These are phyloP conservation scores for Brachyalestes nurse DNA, from an alignment of 2,797 vertebrate species.

Conservation along the genomic window DNA sequence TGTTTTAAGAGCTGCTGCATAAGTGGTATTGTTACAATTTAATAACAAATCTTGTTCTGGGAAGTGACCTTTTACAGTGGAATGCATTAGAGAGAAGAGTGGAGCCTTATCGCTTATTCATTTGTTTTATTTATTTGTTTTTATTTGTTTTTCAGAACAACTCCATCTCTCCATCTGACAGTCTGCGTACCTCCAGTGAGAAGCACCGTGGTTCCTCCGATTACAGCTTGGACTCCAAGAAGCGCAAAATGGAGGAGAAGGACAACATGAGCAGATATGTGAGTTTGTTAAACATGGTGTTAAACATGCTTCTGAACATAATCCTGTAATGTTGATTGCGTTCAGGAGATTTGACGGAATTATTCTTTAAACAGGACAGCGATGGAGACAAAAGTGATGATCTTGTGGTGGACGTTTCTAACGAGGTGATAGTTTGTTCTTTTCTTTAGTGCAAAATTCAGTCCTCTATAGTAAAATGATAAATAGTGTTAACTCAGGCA, in stretches of 20 bases:
- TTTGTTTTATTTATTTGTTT: slow-evolving; percentile 32
- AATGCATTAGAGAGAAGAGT: slow-evolving; percentile 53
- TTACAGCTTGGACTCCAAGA: slow-evolving; percentile 92
- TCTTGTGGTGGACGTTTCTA: slow-evolving; percentile 97
- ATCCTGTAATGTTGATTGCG: not conserved
- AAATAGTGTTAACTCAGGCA: not conserved
- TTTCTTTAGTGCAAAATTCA: not conserved
- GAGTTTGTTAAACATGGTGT: slow-evolving; percentile 63
- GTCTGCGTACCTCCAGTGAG: slow-evolving; percentile 88
- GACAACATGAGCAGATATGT: slow-evolving; percentile 96
- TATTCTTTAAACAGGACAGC: slow-evolving; percentile 85
- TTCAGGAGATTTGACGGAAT: not conserved
- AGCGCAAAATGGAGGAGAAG: slow-evolving; percentile 94
- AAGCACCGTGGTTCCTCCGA: slow-evolving; percentile 93
- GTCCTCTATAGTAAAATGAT: not conserved
- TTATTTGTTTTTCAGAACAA: slow-evolving; percentile 82
- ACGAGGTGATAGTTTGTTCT: slow-evolving; percentile 83
- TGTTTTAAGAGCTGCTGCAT: not conserved
- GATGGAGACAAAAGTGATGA: slow-evolving; percentile 98
- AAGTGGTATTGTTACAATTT: not conserved
- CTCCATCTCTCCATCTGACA: slow-evolving; percentile 93
- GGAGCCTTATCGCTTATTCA: slow-evolving; percentile 48
- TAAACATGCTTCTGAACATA: not conserved
- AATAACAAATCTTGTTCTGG: not conserved
- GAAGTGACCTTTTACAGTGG: not conserved